A percentile compares a stretch with the other conserved stretches of the same genome.
Evolutionary conservation across 2,113 vertebrate species (phyloP).

Genomic region (Crotalus tigris): DNA sequence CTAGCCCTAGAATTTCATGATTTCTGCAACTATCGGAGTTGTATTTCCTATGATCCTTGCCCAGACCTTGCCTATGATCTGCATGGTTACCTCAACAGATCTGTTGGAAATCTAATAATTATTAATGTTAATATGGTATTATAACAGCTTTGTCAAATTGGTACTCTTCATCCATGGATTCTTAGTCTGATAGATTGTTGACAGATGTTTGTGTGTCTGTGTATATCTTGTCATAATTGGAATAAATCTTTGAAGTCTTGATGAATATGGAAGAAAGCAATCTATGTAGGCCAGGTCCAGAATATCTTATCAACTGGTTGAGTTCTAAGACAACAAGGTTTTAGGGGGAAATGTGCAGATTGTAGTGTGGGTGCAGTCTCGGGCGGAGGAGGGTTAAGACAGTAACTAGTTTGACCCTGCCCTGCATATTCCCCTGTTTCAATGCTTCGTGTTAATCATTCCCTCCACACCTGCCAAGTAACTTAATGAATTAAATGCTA

Average conservation of each 20-base stretch:
- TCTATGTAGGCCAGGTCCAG: background rate
- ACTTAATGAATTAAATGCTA: background rate
- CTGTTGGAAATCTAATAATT: background rate
- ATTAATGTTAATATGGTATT: background rate
- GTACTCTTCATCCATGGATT: background rate
- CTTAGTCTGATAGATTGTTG: background rate
- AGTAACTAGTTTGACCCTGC: background rate
- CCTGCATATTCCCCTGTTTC: background rate
- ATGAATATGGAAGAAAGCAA: background rate
- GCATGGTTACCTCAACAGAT: background rate
- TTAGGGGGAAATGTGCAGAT: background rate
- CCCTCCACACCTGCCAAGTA: background rate
- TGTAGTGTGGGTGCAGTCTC: background rate
- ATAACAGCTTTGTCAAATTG: background rate
- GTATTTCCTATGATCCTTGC: background rate
- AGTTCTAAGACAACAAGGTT: background rate
- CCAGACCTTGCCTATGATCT: background rate
- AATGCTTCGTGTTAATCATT: background rate
- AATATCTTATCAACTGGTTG: background rate
- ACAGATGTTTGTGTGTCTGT: background rate
- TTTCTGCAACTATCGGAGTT: background rate
- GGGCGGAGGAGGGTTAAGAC: background rate
- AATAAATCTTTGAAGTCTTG: background rate
- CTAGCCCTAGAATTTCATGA: background rate
- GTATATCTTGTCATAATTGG: background rate